Base-by-base conservation (phyloP, 2,113 vertebrate species). In the Plecotus auritus region DNA sequence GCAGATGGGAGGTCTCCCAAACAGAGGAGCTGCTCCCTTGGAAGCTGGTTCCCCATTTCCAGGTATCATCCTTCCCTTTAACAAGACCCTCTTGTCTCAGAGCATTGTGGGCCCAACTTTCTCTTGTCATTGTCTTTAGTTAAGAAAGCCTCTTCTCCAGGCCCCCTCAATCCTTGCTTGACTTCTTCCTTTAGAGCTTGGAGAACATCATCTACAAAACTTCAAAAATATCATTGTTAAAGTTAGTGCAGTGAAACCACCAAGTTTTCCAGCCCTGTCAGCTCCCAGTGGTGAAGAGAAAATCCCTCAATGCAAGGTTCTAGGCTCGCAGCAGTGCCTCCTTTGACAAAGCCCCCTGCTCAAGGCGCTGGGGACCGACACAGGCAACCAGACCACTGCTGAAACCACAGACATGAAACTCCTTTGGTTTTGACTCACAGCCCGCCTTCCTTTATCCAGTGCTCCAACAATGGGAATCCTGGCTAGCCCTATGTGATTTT, bases 1-100 rank as follows among this genome's bases (percentile, higher is more conserved):
- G 96, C n/a, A 85, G 76, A n/a, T 96, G 96, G 23, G 96, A 97
- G 30, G 91, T 95, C 67, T 97, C 96, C 96, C 93, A 97, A 32
- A 96, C 56, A 13, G 96, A 92, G 69, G 70, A 85, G 92, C 61
- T 88, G 73, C 92, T 96, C 45, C 94, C 92, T 47, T 89, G 95
- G 92, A 94, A 90, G 88, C 94, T 84, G 77, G 96, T 91, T 76
- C 95, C 96, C 95, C 90, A 94, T 70, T 95, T 94, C 96, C 96
- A 92, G 35, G 66, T 90, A 56, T 96, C 97, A 45, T 92, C 95
- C 61, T 94, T 96, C 17, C 96, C 96, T 54, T 92, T 97, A 81
- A 93, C 45, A 54, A 96, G 96, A 22, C 95, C 95, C 35, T 96
- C 97, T 40, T 96, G 93, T 94, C 94, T 89, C 95, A 96, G 90